Evolutionary conservation across 2,113 vertebrate genomes (phyloP).

Genomic region (Ciconia stormi): DNA sequence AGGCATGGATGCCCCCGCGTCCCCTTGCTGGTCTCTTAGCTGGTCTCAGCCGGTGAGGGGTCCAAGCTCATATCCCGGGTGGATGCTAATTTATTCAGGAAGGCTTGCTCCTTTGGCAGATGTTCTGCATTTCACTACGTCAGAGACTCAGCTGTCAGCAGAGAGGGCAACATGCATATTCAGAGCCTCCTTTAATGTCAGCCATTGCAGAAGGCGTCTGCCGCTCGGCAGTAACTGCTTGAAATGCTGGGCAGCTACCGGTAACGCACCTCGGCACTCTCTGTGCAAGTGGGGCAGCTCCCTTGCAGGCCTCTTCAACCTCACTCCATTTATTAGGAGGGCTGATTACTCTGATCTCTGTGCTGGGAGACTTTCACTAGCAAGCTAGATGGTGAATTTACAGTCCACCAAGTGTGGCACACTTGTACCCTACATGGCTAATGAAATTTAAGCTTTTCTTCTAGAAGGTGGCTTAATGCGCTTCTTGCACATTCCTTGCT

Average conservation of each 20-base stretch:
- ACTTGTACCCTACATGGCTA: neutral
- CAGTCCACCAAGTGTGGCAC: neutral
- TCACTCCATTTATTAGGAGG: neutral
- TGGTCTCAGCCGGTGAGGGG: neutral
- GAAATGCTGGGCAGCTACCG: neutral
- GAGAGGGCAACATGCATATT: constrained; percentile 1
- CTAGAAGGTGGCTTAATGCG: neutral
- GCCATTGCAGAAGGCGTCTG: neutral
- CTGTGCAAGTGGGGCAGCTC: neutral
- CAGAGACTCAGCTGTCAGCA: neutral
- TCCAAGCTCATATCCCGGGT: neutral
- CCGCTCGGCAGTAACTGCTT: neutral
- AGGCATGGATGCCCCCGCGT: rapidly evolving
- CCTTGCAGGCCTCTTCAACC: neutral
- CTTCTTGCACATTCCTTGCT: neutral
- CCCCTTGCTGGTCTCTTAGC: neutral
- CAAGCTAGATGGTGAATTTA: neutral
- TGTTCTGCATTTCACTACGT: neutral
- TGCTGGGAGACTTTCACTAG: neutral
- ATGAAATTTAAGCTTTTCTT: neutral
- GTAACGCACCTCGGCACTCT: neutral
- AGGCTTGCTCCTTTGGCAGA: neutral
- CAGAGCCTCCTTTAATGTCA: neutral
- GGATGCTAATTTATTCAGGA: neutral
- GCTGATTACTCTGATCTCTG: neutral